These are phyloP conservation scores for Netelia fuscicornis DNA, from an alignment of 2,888 invertebrate species.

Conservation along the genomic window DNA sequence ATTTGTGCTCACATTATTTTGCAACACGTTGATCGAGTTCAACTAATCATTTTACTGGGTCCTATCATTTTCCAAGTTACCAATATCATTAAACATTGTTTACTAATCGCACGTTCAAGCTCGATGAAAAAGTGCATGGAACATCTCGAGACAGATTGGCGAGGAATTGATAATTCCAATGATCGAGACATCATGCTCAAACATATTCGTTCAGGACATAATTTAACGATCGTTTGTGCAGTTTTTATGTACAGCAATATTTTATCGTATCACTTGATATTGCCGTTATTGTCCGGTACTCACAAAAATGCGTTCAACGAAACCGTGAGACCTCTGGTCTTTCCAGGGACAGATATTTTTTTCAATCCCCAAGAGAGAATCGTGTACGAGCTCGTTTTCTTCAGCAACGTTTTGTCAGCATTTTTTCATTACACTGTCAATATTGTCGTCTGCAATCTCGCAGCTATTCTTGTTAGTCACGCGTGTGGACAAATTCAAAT, in stretches of 20 bases:
- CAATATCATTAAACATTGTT: slow-evolving; percentile 32
- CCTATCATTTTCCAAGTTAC: slow-evolving; percentile 45
- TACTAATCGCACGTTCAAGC: slow-evolving; percentile 22
- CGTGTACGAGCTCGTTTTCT: slow-evolving; percentile 71
- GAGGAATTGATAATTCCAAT: slow-evolving; percentile 43
- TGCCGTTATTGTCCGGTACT: slow-evolving; percentile 50
- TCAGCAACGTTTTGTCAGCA: slow-evolving; percentile 63
- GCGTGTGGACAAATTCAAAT: slow-evolving; percentile 70
- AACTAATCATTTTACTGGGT: slow-evolving; percentile 43
- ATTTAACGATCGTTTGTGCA: slow-evolving; percentile 70
- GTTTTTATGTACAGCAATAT: slow-evolving; percentile 74
- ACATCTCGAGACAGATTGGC: slow-evolving; percentile 65
- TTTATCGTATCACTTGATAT: slow-evolving; percentile 63
- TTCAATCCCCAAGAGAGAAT: slow-evolving; percentile 67
- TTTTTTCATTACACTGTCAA: slow-evolving; percentile 66
- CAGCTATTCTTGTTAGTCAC: slow-evolving; percentile 71
- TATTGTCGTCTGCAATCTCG: slow-evolving; percentile 68
- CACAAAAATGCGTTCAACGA: slow-evolving; percentile 65
- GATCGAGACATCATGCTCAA: slow-evolving; percentile 68
- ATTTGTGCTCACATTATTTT: slow-evolving; percentile 20
- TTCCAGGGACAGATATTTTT: slow-evolving; percentile 74
- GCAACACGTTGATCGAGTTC: slow-evolving; percentile 11
- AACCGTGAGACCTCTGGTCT: slow-evolving; percentile 72
- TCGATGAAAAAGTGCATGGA: slow-evolving; percentile 56
- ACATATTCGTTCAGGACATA: slow-evolving; percentile 42